Evolutionary conservation across 92 coral and sea anemone species (phyloP), one percentile per base, ranked within the genome.

Genomic region (Zoanthus solanderi): DNA sequence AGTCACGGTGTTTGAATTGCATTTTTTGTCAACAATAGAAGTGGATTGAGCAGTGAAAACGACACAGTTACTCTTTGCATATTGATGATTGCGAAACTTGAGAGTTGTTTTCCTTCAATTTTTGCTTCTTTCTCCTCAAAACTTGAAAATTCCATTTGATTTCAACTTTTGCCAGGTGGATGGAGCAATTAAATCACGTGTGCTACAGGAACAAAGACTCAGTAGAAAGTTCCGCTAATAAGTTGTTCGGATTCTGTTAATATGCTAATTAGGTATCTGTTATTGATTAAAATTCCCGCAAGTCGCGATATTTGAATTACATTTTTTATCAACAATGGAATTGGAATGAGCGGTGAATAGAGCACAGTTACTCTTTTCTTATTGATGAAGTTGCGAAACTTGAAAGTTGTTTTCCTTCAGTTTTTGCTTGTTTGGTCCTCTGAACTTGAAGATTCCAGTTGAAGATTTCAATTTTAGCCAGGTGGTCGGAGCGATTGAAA

Each of bases 301-400:
- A 50, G n/a, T n/a, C n/a, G n/a, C n/a, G n/a, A 29, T 9, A 30
- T 11, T 71, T 29, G 15, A 71, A 71, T 10, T 29, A 44, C 42
- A 2, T 9, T 17, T 71, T 5, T 23, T 71, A 15, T 71, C 9
- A 71, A 71, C 75, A 71, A 71, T 71, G 45, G 75, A 30, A 0
- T 28, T 71, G 75, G 37, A 71, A 4, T 56, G 61, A 71, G 75
- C 75, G 12, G 75, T 71, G 44, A 71, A 18, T 71, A 37, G 75
- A 9, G 6, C 75, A 28, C 45, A 37, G 44, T 71, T 71, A 23
- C 45, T 29, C 5, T 71, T n/a, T 71, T 8, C 37, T 23, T 71
- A 71, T 71, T 71, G 37, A 28, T 71, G 75, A 9, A 23, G 45
- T 29, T 23, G 75, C 75, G 37, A 17, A 71, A n/a, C 45, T 71